Base-by-base conservation (phyloP, 2,888 invertebrate genomes). In the Cinara cedri region DNA sequence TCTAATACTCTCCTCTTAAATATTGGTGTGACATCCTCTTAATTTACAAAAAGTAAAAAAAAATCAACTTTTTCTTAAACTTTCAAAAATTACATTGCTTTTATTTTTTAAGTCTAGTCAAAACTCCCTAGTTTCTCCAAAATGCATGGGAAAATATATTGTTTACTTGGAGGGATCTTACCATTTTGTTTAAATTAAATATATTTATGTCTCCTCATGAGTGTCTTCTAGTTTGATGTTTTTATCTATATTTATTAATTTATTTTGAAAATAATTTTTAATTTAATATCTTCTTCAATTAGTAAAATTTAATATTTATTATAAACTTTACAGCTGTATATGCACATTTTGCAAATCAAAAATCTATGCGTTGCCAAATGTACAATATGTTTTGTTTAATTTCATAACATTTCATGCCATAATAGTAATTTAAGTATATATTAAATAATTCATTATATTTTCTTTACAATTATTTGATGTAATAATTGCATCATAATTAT, bases 221-320 rank as follows among this genome's bases (percentile, higher is more conserved):
- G 76, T 76, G 76, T 76, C 66, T 68, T 76, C 76, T 76, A 76
- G 76, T 76, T 76, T 46, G 55, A 66, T 55, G 66, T 55, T 24
- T 55, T 68, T 68, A 57, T n/a, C 63, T 74, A 16, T 10, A 65
- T 74, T 54, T 24, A 49, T 74, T 60, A 62, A 66, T 49, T 68
- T 49, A 21, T 62, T 46, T 26, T 46, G 11, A 46, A 46, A 46
- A 54, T n/a, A 8, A n/a, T 34, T 34, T 51, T 63, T 19, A 49
- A 72, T 49, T 68, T 57, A 55, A n/a, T n/a, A 21, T 49, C 3
- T 26, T 46, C 13, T 57, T 34, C 3, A 62, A 62, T 51, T 60
- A 46, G 42, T 65, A 14, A 26, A 65, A 34, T 74, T 74, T 13
- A 74, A 24, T 44, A 34, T 42, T 14, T 49, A 51, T 72, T 62